Evolutionary conservation across 2,797 vertebrate species (phyloP).

Genomic region (Myotis pilosus): DNA sequence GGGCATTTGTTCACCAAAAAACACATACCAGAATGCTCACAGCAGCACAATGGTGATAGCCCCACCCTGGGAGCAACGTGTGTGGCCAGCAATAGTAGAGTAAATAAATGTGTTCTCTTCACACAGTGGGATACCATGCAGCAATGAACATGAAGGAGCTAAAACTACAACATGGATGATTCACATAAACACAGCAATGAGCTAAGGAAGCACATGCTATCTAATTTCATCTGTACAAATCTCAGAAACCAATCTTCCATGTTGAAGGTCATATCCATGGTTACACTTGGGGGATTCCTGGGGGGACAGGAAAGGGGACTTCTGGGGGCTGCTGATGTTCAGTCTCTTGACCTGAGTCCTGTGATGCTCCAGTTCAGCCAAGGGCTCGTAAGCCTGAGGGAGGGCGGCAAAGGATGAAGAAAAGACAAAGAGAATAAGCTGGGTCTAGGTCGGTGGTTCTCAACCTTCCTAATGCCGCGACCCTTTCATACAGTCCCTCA

Average conservation of each 20-base stretch:
- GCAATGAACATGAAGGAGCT: neutral
- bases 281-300: rapidly evolving
- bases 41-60: rapidly evolving
- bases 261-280: rapidly evolving
- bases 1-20: too few relatives aligned
- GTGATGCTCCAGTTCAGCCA: too few relatives aligned
- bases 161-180: rapidly evolving
- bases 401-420: too few relatives aligned
- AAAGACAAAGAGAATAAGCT: too few relatives aligned
- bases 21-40: rapidly evolving
- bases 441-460: too few relatives aligned
- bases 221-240: neutral
- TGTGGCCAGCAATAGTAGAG: rapidly evolving
- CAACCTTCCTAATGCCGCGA: too few relatives aligned
- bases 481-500: too few relatives aligned
- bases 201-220: neutral
- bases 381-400: too few relatives aligned
- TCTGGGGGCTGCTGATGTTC: neutral
- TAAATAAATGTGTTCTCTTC: rapidly evolving
- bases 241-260: neutral
- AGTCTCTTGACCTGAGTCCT: neutral
- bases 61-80: rapidly evolving
- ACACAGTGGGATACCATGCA: rapidly evolving
- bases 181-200: too few relatives aligned
- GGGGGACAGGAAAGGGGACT: too few relatives aligned